Base-by-base conservation (phyloP, 2,888 invertebrate genomes). In the Eupelmus urozonus region DNA sequence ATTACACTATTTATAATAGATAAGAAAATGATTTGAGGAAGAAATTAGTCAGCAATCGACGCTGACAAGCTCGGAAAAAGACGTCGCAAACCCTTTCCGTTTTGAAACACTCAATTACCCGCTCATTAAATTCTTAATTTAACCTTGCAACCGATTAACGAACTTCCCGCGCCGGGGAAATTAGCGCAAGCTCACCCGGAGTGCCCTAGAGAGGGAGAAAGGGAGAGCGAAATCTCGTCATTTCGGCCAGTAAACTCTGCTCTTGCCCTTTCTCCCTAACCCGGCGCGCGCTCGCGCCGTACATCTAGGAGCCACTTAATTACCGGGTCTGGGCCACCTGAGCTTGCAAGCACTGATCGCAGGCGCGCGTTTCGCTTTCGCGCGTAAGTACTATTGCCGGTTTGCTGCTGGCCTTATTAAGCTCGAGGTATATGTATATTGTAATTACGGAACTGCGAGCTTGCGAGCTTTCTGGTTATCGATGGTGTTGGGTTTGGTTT, bases 151-250 rank as follows among this genome's bases (percentile, higher is more conserved):
- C n/a, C n/a, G 69, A 57, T 57, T 25, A 42, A 59, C 18, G 40
- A 25, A 59, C 27, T 69, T 42, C 45, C 2, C 67, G 34, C 9
- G 2, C 2, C 3, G 20, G n/a, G 20, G 67, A 55, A 67, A 67
- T 67, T 67, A 55, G 42, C 42, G 66, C 13, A 20, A 27, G 34
- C 53, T 66, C n/a, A 11, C 0, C 29, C 1, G 11, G 25, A 13
- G 55, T 11, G 55, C 18, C 42, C 34, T 9, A 34, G 34, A 49
- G 49, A 49, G 49, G 16, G 49, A 5, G 4, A 5, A 16, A 49
- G 49, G 49, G n/a, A n/a, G n/a, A n/a, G n/a, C n/a, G n/a, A 53
- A 65, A 66, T 53, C 66, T 66, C 34, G 20, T 66, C 66, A 60
- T 51, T 29, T 20, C 34, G 51, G 20, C 18, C 55, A 51, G 20